Conservation (phyloP, 2,797 vertebrate species). For the Kryptolebias ocellatus region DNA sequence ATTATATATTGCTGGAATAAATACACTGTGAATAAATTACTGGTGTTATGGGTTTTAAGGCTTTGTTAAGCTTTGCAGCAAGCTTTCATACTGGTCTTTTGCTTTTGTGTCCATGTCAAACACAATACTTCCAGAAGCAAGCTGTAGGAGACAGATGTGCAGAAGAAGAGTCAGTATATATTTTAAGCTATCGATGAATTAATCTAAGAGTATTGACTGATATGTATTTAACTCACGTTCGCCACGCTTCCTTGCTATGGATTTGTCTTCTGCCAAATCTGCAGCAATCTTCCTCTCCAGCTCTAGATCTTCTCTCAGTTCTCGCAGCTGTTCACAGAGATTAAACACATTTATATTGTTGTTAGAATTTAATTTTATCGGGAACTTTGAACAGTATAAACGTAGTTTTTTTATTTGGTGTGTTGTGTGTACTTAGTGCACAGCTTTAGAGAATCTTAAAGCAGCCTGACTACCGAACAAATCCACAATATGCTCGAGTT, state of each 20-base stretch:
- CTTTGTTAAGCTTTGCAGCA: slow-evolving; percentile 73
- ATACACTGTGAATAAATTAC: slow-evolving; percentile 50
- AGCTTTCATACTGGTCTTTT: slow-evolving; percentile 49
- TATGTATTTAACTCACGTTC: slow-evolving; percentile 68
- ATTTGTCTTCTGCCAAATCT: slow-evolving; percentile 67
- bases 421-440: background rate
- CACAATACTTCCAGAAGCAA: slow-evolving; percentile 87
- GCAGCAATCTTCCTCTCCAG: slow-evolving; percentile 71
- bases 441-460: slow-evolving; percentile 1
- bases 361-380: background rate
- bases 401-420: background rate
- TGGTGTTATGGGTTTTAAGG: slow-evolving; percentile 71
- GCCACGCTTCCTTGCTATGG: slow-evolving; percentile 72
- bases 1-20: slow-evolving; percentile 64
- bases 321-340: slow-evolving; percentile 66
- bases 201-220: background rate
- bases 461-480: background rate
- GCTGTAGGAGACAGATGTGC: slow-evolving; percentile 57
- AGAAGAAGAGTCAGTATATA: background rate
- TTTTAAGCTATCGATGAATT: background rate
- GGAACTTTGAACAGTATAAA: background rate
- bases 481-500: background rate
- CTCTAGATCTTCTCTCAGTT: slow-evolving; percentile 70
- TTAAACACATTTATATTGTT: slow-evolving; percentile 8
- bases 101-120: slow-evolving; percentile 64